phyloP scores from a whole-genome alignment of 2,888 invertebrate species.

The Andrena minutula region DNA sequence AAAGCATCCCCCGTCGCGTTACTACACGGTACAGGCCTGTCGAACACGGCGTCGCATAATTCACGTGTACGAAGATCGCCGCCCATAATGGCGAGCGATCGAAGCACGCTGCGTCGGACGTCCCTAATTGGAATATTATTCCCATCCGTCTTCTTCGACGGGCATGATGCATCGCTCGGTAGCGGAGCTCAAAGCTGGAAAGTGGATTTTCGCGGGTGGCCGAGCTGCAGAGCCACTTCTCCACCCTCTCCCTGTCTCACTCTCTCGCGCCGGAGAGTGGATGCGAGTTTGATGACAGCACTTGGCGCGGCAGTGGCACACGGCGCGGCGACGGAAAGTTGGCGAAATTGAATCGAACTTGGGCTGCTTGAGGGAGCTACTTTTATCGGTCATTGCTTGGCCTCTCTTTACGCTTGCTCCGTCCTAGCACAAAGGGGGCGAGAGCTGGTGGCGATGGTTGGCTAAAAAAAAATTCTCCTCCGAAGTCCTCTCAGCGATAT shows the following conservation, averaged over 20 bases:
- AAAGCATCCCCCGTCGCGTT: neutral
- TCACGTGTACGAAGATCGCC: constrained; percentile 22
- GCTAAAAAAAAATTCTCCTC: constrained; percentile 42
- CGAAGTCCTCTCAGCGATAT: constrained; percentile 27
- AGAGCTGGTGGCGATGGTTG: neutral
- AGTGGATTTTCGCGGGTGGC: constrained; percentile 53
- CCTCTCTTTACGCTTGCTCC: neutral
- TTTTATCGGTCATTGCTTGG: constrained; percentile 52
- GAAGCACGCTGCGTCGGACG: constrained; percentile 13
- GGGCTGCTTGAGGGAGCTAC: constrained; percentile 33
- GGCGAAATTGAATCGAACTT: constrained; percentile 66
- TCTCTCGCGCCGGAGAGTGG: constrained; percentile 49
- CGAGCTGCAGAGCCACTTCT: constrained; percentile 38
- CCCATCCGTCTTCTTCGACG: constrained; percentile 45
- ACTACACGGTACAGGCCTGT: neutral
- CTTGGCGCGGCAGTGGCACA: constrained; percentile 42
- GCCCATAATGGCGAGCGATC: constrained; percentile 18
- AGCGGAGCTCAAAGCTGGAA: constrained; percentile 27
- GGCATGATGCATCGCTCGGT: constrained; percentile 36
- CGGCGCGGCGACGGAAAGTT: constrained; percentile 54
- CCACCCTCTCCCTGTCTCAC: constrained; percentile 19
- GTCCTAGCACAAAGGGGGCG: neutral
- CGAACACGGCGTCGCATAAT: constrained; percentile 29
- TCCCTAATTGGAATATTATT: constrained; percentile 54
- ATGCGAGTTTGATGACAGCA: constrained; percentile 65